Percentiles rank a stretch among this genome's conserved stretches.
Conservation (phyloP, 2,888 invertebrate species). For the Epinotia bilunana region DNA sequence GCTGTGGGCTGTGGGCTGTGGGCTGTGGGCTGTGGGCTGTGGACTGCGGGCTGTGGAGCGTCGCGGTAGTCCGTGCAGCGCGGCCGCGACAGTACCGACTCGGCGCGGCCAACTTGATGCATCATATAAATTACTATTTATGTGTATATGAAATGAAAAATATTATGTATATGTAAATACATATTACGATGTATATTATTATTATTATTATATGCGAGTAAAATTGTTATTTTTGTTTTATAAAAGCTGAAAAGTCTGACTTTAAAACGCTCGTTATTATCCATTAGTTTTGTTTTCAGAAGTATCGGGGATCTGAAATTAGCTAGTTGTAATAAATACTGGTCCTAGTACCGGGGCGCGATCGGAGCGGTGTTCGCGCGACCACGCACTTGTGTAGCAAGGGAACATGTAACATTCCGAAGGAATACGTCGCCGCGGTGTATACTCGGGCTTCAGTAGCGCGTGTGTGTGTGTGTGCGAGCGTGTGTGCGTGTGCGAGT, state of each 20-base stretch:
- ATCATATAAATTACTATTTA: constrained; percentile 79
- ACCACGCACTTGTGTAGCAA: constrained; percentile 55
- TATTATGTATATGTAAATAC: constrained; percentile 84
- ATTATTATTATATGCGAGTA: constrained; percentile 73
- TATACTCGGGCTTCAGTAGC: constrained; percentile 44
- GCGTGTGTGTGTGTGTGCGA: constrained; percentile 36
- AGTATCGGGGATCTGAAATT: constrained; percentile 70
- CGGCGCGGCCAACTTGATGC: constrained; percentile 61
- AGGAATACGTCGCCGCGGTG: constrained; percentile 60
- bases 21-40: too few species aligned
- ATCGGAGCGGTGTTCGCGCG: constrained; percentile 68
- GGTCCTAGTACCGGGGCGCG: constrained; percentile 69
- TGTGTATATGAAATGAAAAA: constrained; percentile 77
- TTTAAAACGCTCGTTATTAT: constrained; percentile 77
- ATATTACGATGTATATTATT: constrained; percentile 80
- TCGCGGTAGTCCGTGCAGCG: neutral
- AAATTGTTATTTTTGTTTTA: constrained; percentile 80
- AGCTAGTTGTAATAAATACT: constrained; percentile 71
- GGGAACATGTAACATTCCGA: constrained; percentile 78
- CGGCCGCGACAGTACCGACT: constrained; percentile 21
- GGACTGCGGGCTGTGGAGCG: neutral
- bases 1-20: too few species aligned
- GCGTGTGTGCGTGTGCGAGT: neutral
- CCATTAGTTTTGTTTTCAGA: constrained; percentile 69
- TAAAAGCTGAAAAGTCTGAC: constrained; percentile 83